phyloP scores from a whole-genome alignment of 2,888 invertebrate genomes.

The Cryptosula pallasiana region DNA sequence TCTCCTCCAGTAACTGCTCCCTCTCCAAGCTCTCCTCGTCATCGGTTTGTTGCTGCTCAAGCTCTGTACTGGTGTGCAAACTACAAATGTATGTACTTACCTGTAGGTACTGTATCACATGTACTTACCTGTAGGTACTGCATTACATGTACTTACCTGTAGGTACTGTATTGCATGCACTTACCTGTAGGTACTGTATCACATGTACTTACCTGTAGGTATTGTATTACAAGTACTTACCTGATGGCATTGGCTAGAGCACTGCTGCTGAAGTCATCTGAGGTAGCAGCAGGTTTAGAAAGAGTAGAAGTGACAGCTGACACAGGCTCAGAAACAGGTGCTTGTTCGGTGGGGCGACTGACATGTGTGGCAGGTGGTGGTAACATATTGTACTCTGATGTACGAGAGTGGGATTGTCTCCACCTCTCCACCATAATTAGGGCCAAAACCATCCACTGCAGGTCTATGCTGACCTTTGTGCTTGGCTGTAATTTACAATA shows the following conservation, averaged over 20 bases:
- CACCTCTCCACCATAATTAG: conserved; percentile 13
- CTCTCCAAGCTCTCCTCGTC: not conserved
- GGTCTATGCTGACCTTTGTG: conserved; percentile 3
- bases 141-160: too few species aligned
- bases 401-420: not conserved
- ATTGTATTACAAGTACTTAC: too few species aligned
- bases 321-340: not conserved
- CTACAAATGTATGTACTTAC: too few species aligned
- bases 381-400: not conserved
- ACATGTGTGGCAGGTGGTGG: not conserved
- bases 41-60: not conserved
- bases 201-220: too few species aligned
- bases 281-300: not conserved
- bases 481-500: not conserved
- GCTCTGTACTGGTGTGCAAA: conserved; percentile 6
- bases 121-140: too few species aligned
- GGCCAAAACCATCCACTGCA: conserved; percentile 11
- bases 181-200: too few species aligned
- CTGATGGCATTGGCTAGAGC: conserved; percentile 19
- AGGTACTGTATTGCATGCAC: too few species aligned
- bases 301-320: not conserved
- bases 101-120: too few species aligned
- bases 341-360: not conserved
- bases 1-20: conserved; percentile 1
- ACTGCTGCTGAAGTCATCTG: not conserved